Percentiles rank a stretch among this genome's conserved stretches.
Evolutionary conservation across 2,888 invertebrate species (phyloP).

Genomic region (Synergus laeviventris): DNA sequence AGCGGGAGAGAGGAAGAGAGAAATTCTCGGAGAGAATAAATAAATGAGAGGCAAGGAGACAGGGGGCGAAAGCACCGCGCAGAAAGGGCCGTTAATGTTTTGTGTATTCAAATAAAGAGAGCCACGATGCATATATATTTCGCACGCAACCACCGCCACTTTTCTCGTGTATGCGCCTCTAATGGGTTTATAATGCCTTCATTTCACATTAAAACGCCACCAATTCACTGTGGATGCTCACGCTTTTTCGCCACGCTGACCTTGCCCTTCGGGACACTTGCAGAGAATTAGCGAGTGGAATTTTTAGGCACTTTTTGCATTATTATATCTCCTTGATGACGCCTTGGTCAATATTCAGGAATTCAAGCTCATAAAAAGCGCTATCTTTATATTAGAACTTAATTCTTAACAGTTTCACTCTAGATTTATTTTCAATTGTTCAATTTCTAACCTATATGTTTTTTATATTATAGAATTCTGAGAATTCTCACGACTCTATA

Average conservation of each 20-base stretch:
- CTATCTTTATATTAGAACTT: neutral
- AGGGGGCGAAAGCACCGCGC: constrained; percentile 25
- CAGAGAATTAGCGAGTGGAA: constrained; percentile 1
- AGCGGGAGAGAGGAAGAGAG: constrained; percentile 7
- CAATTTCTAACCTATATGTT: too few relatives aligned
- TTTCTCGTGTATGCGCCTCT: constrained; percentile 55
- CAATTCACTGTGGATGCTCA: constrained; percentile 36
- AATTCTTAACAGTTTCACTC: neutral
- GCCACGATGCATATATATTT: constrained; percentile 63
- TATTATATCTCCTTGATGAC: neutral
- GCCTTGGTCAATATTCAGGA: too few relatives aligned
- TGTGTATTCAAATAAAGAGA: constrained; percentile 73
- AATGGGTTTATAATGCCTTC: constrained; percentile 75
- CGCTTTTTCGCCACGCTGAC: constrained; percentile 33
- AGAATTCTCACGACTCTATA: too few relatives aligned
- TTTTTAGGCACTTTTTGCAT: neutral
- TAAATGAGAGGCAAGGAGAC: constrained; percentile 36
- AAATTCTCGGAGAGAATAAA: constrained; percentile 15
- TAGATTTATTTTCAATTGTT: too few relatives aligned
- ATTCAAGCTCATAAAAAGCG: too few relatives aligned
- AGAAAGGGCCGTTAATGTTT: constrained; percentile 69
- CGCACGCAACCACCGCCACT: constrained; percentile 65
- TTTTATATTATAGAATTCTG: too few relatives aligned
- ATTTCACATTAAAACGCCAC: constrained; percentile 69
- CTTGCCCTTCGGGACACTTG: constrained; percentile 31